A percentile compares a stretch with the other conserved stretches of the same genome.
Evolutionary conservation across 2,888 invertebrate genomes (phyloP).

Genomic region (Melangyna quadrimaculata): DNA sequence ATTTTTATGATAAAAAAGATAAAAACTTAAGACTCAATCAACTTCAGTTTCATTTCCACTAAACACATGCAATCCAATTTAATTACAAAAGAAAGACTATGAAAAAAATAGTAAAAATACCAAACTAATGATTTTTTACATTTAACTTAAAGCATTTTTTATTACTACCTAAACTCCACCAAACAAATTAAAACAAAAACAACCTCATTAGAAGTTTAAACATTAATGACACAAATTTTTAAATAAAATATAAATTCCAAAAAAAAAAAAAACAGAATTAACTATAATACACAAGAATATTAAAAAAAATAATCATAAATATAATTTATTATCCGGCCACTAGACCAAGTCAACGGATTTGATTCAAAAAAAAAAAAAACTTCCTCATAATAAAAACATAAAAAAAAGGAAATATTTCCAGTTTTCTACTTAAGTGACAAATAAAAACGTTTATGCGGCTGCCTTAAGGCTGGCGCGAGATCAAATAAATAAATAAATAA

Average conservation of each 20-base stretch:
- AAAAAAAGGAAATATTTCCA: background rate
- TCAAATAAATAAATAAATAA: constrained; percentile 2
- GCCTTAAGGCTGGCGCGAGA: constrained; percentile 3
- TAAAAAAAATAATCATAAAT: constrained; percentile 6
- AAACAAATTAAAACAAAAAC: background rate
- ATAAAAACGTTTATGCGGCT: constrained; percentile 52
- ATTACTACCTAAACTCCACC: background rate
- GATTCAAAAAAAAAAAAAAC: background rate
- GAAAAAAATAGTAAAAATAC: background rate
- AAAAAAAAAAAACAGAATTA: background rate
- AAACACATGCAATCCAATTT: too few species aligned
- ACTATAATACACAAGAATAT: constrained; percentile 31
- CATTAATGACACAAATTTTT: constrained; percentile 35
- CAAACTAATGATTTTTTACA: background rate
- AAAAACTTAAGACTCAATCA: too few species aligned
- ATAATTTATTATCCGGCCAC: background rate
- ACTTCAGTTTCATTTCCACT: too few species aligned
- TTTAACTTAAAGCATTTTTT: background rate
- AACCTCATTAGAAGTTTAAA: constrained; percentile 8
- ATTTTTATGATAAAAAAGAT: too few species aligned
- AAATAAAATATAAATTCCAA: constrained; percentile 7
- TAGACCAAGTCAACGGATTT: background rate
- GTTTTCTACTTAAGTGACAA: constrained; percentile 43
- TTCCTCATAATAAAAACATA: background rate
- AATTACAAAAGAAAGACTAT: background rate